These are phyloP conservation scores for Agonopterix arenella DNA, from an alignment of 2,888 invertebrate species.

Conservation along the genomic window DNA sequence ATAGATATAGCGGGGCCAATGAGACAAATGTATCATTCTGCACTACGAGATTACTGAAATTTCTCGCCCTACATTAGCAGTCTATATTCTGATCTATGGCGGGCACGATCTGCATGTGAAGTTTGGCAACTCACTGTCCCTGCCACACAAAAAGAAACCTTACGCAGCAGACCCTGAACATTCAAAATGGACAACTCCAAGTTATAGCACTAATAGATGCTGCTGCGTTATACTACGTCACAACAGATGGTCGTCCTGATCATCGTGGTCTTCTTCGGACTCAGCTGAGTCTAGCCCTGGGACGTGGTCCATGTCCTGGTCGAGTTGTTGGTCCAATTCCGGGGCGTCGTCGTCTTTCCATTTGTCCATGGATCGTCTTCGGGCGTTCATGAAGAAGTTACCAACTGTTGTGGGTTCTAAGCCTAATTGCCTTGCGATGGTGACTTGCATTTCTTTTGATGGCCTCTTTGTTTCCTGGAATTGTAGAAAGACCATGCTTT, in stretches of 20 bases:
- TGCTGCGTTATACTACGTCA: conserved; percentile 66
- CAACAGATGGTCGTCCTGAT: conserved; percentile 70
- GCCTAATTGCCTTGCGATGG: conserved; percentile 97
- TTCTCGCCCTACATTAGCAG: no score
- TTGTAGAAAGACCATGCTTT: neutral
- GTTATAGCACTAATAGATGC: conserved; percentile 66
- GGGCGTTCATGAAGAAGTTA: conserved; percentile 99
- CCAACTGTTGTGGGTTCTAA: conserved; percentile 98
- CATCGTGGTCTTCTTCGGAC: conserved; percentile 66
- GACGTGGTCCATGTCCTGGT: conserved; percentile 69
- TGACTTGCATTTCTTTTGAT: conserved; percentile 99
- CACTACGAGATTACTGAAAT: no score
- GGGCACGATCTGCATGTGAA: neutral
- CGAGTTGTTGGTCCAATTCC: conserved; percentile 70
- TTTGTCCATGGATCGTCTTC: conserved; percentile 97
- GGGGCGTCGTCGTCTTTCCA: conserved; percentile 96
- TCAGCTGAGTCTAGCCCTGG: conserved; percentile 63
- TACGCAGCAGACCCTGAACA: conserved; percentile 11
- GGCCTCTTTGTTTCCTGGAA: conserved; percentile 98
- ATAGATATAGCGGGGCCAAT: no score
- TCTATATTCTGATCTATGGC: no score
- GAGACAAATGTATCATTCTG: no score
- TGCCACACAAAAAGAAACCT: neutral
- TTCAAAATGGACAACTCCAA: conserved; percentile 40
- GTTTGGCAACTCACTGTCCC: no score